Evolutionary conservation across 2,888 invertebrate genomes (phyloP).

Genomic region (Ophraella communa): DNA sequence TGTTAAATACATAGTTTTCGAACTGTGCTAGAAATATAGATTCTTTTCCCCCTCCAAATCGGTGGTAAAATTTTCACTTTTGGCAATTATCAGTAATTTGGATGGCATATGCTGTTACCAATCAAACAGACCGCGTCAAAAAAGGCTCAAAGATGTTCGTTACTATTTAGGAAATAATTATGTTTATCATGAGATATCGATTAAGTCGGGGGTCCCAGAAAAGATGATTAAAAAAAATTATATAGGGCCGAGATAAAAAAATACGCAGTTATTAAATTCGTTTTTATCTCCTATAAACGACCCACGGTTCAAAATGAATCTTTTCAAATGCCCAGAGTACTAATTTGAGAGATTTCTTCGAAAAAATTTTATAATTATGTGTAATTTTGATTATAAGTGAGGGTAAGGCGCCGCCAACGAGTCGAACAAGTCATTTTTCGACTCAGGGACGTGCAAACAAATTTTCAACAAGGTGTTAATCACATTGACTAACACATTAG

Average conservation of each 20-base stretch:
- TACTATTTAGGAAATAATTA: slow-evolving; percentile 26
- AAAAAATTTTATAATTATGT: slow-evolving; percentile 58
- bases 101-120: slow-evolving; percentile 24
- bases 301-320: slow-evolving; percentile 39
- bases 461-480: slow-evolving; percentile 8
- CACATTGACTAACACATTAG: neutral
- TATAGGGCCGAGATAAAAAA: slow-evolving; percentile 40
- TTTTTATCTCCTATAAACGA: slow-evolving; percentile 39
- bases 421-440: slow-evolving; percentile 38
- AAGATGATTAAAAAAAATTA: slow-evolving; percentile 41
- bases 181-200: slow-evolving; percentile 37
- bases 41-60: too few species aligned
- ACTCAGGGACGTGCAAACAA: slow-evolving; percentile 22
- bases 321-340: slow-evolving; percentile 46
- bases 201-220: slow-evolving; percentile 28
- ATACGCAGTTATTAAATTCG: slow-evolving; percentile 39
- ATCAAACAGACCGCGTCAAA: slow-evolving; percentile 24
- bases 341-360: slow-evolving; percentile 47
- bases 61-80: neutral
- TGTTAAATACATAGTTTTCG: too few species aligned
- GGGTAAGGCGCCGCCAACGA: slow-evolving; percentile 48
- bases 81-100: slow-evolving; percentile 23
- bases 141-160: slow-evolving; percentile 7
- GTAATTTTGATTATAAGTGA: slow-evolving; percentile 59
- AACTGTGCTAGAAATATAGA: too few species aligned